Evolutionary conservation across 2,113 vertebrate genomes (phyloP).

Genomic region (Toxostoma redivivum): DNA sequence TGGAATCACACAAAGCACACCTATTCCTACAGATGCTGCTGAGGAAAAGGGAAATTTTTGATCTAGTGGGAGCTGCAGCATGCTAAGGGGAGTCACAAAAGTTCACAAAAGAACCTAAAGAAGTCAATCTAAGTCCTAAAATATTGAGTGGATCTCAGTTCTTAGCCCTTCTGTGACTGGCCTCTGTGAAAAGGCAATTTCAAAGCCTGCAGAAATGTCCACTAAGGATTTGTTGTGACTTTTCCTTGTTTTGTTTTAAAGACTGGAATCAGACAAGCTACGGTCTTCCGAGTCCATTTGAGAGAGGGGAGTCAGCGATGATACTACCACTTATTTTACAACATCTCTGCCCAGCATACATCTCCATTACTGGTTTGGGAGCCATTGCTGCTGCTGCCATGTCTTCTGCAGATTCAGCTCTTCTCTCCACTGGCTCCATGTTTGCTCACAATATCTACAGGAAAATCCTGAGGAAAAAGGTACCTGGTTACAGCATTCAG

Average conservation of each 20-base stretch:
- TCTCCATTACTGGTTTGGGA: constrained; percentile 71
- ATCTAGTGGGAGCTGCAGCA: not conserved
- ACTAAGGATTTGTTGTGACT: not conserved
- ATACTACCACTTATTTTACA: constrained; percentile 75
- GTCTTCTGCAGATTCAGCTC: constrained; percentile 77
- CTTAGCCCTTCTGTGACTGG: not conserved
- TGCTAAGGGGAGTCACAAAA: not conserved
- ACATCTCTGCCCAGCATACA: constrained; percentile 70
- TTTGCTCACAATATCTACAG: constrained; percentile 76
- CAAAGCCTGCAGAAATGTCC: not conserved
- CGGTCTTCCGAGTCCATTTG: constrained; percentile 69
- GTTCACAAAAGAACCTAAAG: not conserved
- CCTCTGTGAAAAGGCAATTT: not conserved
- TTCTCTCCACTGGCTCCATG: constrained; percentile 70
- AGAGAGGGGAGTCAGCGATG: constrained; percentile 70
- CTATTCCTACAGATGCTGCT: not conserved
- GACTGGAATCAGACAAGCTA: constrained; percentile 83
- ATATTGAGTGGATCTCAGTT: not conserved
- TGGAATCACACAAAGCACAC: not conserved
- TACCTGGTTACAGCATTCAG: not conserved
- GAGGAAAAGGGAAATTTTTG: not conserved
- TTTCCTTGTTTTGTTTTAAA: constrained; percentile 35
- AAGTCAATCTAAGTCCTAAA: not conserved
- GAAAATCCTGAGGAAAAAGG: constrained; percentile 75
- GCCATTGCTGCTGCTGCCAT: constrained; percentile 71